These are phyloP conservation scores for Ahaetulla prasina DNA, from an alignment of 2,113 vertebrate genomes.

Conservation along the genomic window DNA sequence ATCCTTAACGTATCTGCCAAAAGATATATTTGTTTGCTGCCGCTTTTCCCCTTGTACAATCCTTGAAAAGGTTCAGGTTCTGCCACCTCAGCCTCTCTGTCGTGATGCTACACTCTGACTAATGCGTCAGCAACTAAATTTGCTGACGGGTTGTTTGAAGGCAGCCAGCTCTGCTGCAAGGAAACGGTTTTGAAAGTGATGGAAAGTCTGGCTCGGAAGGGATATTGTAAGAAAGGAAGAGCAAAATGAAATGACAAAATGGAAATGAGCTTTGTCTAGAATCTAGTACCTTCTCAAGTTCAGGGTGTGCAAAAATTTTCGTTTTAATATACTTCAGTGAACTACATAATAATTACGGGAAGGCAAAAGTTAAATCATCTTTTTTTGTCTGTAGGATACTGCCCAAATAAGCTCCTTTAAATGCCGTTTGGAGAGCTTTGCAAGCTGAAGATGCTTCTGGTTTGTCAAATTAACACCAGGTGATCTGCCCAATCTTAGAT, in stretches of 20 bases:
- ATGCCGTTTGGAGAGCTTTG: not conserved
- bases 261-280: not conserved
- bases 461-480: not conserved
- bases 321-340: not conserved
- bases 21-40: not conserved
- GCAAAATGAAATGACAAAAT: not conserved
- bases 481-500: not conserved
- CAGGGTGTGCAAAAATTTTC: not conserved
- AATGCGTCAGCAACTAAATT: not conserved
- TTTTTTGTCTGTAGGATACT: not conserved
- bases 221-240: not conserved
- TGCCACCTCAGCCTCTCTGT: not conserved
- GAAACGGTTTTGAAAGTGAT: not conserved
- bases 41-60: not conserved
- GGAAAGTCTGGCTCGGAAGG: not conserved
- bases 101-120: not conserved
- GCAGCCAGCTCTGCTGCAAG: not conserved
- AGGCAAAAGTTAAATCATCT: not conserved
- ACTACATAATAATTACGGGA: not conserved
- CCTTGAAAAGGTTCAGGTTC: not conserved
- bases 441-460: not conserved
- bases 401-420: not conserved
- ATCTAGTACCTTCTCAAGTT: not conserved
- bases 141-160: constrained; percentile 1
- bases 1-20: not conserved